A percentile compares a stretch with the other conserved stretches of the same genome.
phyloP scores from a whole-genome alignment of 2,888 invertebrate species.

The Eupeodes luniger region DNA sequence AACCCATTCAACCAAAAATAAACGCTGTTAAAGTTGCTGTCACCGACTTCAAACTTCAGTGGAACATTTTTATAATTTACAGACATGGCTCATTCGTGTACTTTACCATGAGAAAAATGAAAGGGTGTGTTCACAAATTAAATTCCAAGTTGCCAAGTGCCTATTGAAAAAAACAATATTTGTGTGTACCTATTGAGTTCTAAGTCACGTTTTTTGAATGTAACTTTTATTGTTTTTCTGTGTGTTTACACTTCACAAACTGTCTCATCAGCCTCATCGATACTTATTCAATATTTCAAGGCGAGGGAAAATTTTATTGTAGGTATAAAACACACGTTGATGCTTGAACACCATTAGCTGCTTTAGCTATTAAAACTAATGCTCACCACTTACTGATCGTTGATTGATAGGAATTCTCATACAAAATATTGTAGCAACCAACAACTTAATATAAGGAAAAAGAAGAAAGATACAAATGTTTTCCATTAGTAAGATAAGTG shows the following conservation, averaged over 20 bases:
- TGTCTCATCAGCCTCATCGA: neutral
- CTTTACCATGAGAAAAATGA: no score
- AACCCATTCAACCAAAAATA: no score
- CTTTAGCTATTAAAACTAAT: constrained; percentile 40
- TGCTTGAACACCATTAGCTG: constrained; percentile 40
- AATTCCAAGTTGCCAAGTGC: no score
- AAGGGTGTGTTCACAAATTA: no score
- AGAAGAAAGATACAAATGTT: constrained; percentile 57
- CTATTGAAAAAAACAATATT: no score
- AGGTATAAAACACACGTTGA: constrained; percentile 11
- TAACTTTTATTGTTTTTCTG: no score
- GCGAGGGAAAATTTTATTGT: constrained; percentile 6
- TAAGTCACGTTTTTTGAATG: no score
- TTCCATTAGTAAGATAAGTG: constrained; percentile 66
- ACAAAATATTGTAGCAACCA: constrained; percentile 51
- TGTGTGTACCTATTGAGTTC: no score
- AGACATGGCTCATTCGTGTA: no score
- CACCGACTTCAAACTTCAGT: no score
- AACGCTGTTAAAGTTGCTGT: no score
- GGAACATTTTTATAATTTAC: no score
- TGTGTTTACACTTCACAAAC: neutral
- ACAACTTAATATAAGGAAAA: constrained; percentile 65
- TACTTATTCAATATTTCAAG: neutral
- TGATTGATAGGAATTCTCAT: constrained; percentile 67
- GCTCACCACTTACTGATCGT: constrained; percentile 51